Conservation (phyloP, 1,140 invertebrate species). For the Drosophila sturtevanti region DNA sequence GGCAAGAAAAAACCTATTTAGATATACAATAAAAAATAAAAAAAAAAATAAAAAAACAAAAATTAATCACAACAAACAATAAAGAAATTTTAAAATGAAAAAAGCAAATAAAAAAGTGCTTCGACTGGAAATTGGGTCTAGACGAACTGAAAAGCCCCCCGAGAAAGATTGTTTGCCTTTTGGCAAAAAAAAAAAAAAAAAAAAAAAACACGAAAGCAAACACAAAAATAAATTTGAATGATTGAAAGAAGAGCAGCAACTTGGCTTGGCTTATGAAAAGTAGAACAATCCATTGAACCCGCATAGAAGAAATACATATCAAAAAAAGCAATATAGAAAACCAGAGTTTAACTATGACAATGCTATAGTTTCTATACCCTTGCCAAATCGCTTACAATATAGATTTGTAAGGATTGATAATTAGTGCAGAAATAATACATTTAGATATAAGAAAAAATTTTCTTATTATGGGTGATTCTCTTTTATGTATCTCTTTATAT, state of each 20-base stretch:
- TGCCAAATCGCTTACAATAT: not conserved
- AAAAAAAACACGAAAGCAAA: not conserved
- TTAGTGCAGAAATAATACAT: too few relatives aligned
- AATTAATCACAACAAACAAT: constrained; percentile 78
- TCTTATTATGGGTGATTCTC: too few relatives aligned
- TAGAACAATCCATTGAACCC: constrained; percentile 58
- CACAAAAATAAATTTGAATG: constrained; percentile 59
- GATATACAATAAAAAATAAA: constrained; percentile 33
- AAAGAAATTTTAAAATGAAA: constrained; percentile 62
- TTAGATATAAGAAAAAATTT: too few relatives aligned
- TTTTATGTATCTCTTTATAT: too few relatives aligned
- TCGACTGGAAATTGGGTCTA: constrained; percentile 52
- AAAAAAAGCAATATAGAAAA: not conserved
- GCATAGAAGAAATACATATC: constrained; percentile 34
- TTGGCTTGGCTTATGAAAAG: constrained; percentile 49
- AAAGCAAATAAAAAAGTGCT: constrained; percentile 73
- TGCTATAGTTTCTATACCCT: not conserved
- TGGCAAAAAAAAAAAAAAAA: constrained; percentile 30
- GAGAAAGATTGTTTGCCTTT: constrained; percentile 39
- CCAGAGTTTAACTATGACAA: not conserved
- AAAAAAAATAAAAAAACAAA: constrained; percentile 38
- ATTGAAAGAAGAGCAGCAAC: constrained; percentile 57
- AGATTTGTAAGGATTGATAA: too few relatives aligned
- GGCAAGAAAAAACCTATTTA: constrained; percentile 47
- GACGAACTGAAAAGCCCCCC: constrained; percentile 31